Evolutionary conservation across 1,140 invertebrate genomes (phyloP), one percentile per base, ranked within the genome.

Genomic region (Chironomus striatipennis): DNA sequence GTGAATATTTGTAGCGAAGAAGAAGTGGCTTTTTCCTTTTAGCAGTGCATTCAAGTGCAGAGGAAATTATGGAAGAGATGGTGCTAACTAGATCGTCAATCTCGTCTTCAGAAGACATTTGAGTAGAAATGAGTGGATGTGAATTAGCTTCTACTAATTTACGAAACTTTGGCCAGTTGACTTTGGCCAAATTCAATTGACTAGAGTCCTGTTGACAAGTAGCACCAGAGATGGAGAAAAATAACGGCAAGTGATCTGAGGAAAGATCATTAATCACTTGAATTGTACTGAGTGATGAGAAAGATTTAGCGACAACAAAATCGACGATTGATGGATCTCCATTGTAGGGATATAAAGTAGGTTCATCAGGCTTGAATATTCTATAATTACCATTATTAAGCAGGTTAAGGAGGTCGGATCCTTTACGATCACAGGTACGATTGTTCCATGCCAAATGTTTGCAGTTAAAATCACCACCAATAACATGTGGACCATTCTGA

Each of bases 391-490:
- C 7, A 8, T 18, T 4, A 15, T 18, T 21, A 12, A 15, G 18
- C 6, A 70, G 7, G 3, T 17, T 18, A 70, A 70, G 7, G 8
- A 70, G 20, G 6, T 70, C 20, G n/a, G 2, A 18, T 18, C 65
- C 65, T 20, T 70, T 70, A 15, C n/a, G 20, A 3, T 20, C 18
- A 18, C 18, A 9, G 20, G 47, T n/a, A n/a, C 47, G 12, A n/a
- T 57, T 57, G 47, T 57, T 57, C 47, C 47, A 57, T 12, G 47
- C 12, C 47, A n/a, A 57, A n/a, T 70, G 65, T 18, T 20, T 70
- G 17, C 15, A 15, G 18, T 70, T 70, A 17, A 70, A 70, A 17
- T 70, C 65, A 70, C 65, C 65, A 20, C 15, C 65, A 70, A 70
- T 70, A 17, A 70, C 18, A 15, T 18, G 8, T 21, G 65, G 18